Evolutionary conservation across 2,113 vertebrate species (phyloP).

Genomic region (Ptilorrhoa leucosticta): DNA sequence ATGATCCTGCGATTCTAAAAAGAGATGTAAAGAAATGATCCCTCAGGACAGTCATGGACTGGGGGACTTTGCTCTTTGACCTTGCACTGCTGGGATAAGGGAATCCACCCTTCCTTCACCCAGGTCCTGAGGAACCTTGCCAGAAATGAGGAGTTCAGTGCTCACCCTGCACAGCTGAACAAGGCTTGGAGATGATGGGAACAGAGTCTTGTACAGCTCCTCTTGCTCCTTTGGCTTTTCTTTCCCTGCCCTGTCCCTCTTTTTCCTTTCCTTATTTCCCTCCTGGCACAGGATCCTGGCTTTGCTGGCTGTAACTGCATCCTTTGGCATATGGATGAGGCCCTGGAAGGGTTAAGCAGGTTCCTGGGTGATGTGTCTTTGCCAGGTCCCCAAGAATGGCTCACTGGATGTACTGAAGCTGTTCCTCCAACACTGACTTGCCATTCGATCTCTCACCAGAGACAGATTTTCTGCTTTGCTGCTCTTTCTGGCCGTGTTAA

Average conservation of each 20-base stretch:
- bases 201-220: neutral
- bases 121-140: neutral
- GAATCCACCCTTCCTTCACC: neutral
- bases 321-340: neutral
- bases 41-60: neutral
- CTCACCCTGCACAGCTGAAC: neutral
- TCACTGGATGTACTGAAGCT: neutral
- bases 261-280: neutral
- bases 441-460: constrained; percentile 8
- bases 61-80: neutral
- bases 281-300: neutral
- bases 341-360: neutral
- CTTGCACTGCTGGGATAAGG: neutral
- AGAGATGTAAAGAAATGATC: neutral
- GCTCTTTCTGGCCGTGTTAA: constrained; percentile 4
- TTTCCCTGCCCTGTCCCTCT: neutral
- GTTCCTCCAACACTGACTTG: neutral
- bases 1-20: neutral
- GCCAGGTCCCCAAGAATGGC: neutral
- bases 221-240: neutral
- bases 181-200: neutral
- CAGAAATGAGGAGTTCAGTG: neutral
- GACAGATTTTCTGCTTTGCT: constrained; percentile 7
- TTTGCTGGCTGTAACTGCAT: neutral
- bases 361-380: neutral